Conservation (phyloP, 2,797 vertebrate species). For the Allobates femoralis region DNA sequence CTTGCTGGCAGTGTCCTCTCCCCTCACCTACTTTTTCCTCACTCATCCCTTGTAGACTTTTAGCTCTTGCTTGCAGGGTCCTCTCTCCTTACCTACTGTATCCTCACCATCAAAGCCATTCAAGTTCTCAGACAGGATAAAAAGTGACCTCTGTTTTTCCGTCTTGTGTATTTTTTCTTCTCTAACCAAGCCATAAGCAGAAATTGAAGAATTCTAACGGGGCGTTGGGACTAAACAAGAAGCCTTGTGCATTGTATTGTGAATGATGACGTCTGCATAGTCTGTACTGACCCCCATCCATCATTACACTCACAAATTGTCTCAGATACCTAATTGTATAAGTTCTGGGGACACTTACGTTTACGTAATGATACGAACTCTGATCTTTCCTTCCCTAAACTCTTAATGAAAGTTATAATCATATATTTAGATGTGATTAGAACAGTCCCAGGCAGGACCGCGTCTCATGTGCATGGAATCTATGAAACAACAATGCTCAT, state of each 20-base stretch:
- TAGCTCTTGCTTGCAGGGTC: too few relatives aligned
- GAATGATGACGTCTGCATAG: not conserved
- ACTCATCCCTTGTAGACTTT: too few relatives aligned
- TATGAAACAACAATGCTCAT: slow-evolving; percentile 25
- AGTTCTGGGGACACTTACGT: not conserved
- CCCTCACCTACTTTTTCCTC: too few relatives aligned
- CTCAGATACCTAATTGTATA: not conserved
- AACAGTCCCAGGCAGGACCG: slow-evolving; percentile 18
- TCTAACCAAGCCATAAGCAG: too few relatives aligned
- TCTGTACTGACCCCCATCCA: not conserved
- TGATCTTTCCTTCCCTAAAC: not conserved
- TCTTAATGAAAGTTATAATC: not conserved
- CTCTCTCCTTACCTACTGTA: too few relatives aligned
- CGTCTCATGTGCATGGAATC: slow-evolving; percentile 25
- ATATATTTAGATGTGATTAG: not conserved
- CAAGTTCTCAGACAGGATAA: too few relatives aligned
- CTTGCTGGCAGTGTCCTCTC: too few relatives aligned
- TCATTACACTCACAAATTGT: not conserved
- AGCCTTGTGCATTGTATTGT: not conserved
- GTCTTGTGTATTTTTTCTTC: too few relatives aligned
- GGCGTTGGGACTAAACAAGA: not conserved
- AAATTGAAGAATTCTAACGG: too few relatives aligned
- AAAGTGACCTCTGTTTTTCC: too few relatives aligned
- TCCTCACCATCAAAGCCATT: too few relatives aligned
- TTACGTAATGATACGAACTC: not conserved